These are phyloP conservation scores for Poecilia picta DNA, from an alignment of 2,797 vertebrate genomes.

Conservation along the genomic window DNA sequence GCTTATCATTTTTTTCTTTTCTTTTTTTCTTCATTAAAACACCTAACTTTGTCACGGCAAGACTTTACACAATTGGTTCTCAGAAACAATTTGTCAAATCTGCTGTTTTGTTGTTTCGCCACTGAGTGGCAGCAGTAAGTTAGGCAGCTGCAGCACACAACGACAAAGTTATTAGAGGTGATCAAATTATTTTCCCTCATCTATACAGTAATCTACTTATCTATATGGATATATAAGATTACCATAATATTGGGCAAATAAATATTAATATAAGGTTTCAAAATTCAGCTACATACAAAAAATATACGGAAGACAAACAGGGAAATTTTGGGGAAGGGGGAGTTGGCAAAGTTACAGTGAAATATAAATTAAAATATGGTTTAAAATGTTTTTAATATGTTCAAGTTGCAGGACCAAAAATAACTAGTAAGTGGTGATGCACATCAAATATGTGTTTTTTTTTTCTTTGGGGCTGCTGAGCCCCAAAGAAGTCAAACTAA, in stretches of 20 bases:
- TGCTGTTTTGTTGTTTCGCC: slow-evolving; percentile 53
- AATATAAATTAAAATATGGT: no score
- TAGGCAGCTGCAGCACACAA: slow-evolving; percentile 50
- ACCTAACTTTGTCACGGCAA: slow-evolving; percentile 49
- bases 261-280: slow-evolving; percentile 53
- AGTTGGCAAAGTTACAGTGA: no score
- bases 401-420: no score
- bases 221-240: slow-evolving; percentile 36
- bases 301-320: no score
- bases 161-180: slow-evolving; percentile 54
- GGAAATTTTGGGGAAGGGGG: no score
- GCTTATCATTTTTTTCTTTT: slow-evolving; percentile 46
- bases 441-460: no score
- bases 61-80: slow-evolving; percentile 40
- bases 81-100: slow-evolving; percentile 3
- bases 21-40: slow-evolving; percentile 51
- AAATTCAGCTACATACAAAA: slow-evolving; percentile 40
- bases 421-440: no score
- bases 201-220: neutral
- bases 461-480: no score
- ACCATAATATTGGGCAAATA: slow-evolving; percentile 50
- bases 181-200: slow-evolving; percentile 69
- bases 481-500: no score
- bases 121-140: slow-evolving; percentile 82
- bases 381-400: no score